These are phyloP conservation scores for Gymnocephalus cernua DNA, from an alignment of 2,113 vertebrate genomes.

Conservation along the genomic window DNA sequence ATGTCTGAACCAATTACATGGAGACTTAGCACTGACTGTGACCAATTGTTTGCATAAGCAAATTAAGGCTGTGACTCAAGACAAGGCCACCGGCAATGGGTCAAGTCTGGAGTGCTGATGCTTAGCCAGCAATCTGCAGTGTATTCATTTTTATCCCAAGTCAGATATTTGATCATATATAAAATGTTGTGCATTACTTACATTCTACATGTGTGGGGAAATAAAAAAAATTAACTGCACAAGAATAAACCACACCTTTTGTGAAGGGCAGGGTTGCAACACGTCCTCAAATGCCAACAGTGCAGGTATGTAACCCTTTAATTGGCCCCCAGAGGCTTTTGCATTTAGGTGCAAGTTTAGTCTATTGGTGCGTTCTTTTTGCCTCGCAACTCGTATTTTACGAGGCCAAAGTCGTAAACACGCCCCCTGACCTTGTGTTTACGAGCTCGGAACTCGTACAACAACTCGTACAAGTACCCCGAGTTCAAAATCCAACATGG, in stretches of 20 bases:
- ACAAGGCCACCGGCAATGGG: not conserved
- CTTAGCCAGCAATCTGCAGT: not conserved
- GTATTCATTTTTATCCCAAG: not conserved
- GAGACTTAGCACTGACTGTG: not conserved
- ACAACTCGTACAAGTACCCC: too few species aligned
- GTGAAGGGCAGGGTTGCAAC: not conserved
- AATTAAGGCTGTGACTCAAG: conserved; percentile 14
- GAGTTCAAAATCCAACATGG: too few species aligned
- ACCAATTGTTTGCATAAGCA: conserved; percentile 9
- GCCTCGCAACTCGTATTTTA: too few species aligned
- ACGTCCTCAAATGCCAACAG: not conserved
- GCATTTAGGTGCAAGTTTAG: too few species aligned
- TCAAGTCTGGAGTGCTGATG: not conserved
- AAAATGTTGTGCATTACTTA: not conserved
- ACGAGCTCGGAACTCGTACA: too few species aligned
- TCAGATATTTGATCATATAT: not conserved
- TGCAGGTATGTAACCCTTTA: too few species aligned
- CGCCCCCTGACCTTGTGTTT: too few species aligned
- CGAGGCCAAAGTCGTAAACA: too few species aligned
- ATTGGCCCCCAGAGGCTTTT: too few species aligned
- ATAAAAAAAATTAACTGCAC: conserved; percentile 29
- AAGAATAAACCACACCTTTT: conserved; percentile 44
- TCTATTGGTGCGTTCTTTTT: too few species aligned
- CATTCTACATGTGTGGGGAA: not conserved
- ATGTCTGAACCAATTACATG: not conserved